phyloP scores from a whole-genome alignment of 2,888 invertebrate species.

The Tenthredo mesomela region DNA sequence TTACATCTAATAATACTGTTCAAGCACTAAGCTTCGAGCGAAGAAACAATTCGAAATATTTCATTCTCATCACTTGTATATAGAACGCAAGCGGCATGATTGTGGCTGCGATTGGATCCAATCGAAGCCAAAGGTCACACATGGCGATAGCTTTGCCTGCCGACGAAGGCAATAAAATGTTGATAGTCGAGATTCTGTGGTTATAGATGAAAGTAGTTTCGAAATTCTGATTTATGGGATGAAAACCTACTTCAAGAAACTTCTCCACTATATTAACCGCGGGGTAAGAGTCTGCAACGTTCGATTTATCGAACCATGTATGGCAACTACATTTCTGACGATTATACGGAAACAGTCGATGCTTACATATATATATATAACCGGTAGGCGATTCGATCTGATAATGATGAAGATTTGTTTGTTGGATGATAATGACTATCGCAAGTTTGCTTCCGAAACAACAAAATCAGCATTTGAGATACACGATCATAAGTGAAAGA shows the following conservation, averaged over 20 bases:
- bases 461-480: neutral
- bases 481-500: neutral
- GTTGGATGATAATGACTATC: neutral
- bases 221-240: neutral
- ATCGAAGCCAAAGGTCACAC: slow-evolving; percentile 14
- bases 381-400: neutral
- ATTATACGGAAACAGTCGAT: neutral
- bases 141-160: neutral
- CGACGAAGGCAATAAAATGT: neutral
- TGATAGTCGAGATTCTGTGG: neutral
- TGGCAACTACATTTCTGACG: neutral
- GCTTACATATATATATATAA: no score
- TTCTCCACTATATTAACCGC: neutral
- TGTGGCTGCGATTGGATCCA: neutral
- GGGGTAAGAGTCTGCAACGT: neutral
- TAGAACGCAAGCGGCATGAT: neutral
- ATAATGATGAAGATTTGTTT: neutral
- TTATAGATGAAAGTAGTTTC: neutral
- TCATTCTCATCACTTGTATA: neutral
- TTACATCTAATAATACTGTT: neutral
- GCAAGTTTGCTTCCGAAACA: neutral
- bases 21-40: neutral
- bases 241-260: neutral
- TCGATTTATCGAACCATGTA: neutral
- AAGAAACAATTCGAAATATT: neutral